Evolutionary conservation across 2,888 invertebrate species (phyloP).

Genomic region (Lamellibrachia columna): DNA sequence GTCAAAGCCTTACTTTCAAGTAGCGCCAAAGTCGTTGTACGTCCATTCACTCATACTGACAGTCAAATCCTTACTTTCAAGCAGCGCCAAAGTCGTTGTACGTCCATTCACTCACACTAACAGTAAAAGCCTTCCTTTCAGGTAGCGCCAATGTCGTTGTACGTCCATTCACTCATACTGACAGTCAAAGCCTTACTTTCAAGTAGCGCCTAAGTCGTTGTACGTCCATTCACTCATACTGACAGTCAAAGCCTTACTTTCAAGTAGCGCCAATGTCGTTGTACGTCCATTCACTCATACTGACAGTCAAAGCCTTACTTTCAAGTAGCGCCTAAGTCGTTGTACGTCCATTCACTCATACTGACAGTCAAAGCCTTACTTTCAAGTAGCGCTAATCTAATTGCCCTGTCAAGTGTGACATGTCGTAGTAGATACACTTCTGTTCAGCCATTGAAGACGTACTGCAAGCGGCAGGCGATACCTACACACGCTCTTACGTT

Average conservation of each 20-base stretch:
- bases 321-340: neutral
- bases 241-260: too few relatives aligned
- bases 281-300: neutral
- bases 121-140: too few relatives aligned
- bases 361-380: neutral
- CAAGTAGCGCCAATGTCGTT: too few relatives aligned
- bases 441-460: neutral
- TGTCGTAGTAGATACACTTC: neutral
- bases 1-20: neutral
- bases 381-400: too few relatives aligned
- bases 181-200: neutral
- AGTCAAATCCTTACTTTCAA: too few relatives aligned
- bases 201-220: neutral
- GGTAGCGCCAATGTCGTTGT: neutral
- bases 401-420: too few relatives aligned
- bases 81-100: too few relatives aligned
- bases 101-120: neutral
- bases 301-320: neutral
- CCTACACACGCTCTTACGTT: neutral
- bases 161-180: neutral
- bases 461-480: neutral
- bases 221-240: neutral
- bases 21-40: neutral
- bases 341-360: neutral
- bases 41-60: neutral